Conservation (phyloP, 2,113 vertebrate genomes). For the Gulo gulo region DNA sequence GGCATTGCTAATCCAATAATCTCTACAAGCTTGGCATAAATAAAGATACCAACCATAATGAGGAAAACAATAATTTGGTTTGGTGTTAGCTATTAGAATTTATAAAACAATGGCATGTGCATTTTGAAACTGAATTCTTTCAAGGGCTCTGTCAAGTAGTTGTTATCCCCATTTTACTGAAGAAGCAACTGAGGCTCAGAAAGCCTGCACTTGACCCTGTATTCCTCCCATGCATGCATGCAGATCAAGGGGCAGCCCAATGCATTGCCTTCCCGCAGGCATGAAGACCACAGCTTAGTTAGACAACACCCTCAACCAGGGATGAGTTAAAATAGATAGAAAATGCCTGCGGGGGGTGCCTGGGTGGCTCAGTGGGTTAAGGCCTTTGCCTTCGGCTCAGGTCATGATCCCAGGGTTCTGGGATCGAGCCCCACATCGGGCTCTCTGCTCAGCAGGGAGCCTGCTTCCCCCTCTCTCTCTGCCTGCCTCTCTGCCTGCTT, state of each 20-base stretch:
- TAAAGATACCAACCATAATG: not conserved
- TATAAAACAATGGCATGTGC: not conserved
- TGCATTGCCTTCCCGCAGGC: not conserved
- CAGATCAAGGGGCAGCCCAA: not conserved
- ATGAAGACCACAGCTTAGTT: not conserved
- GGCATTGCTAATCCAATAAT: conserved; percentile 22
- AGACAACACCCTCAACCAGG: not conserved
- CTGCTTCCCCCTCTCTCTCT: too few relatives aligned
- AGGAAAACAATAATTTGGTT: conserved; percentile 44
- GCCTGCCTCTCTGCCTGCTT: too few relatives aligned
- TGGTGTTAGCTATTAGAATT: not conserved
- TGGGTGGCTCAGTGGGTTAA: too few relatives aligned
- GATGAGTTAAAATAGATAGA: not conserved
- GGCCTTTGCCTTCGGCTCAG: too few relatives aligned
- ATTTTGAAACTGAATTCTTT: not conserved
- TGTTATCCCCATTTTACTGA: not conserved
- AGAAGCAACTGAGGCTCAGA: not conserved
- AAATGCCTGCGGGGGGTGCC: not conserved
- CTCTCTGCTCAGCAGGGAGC: too few relatives aligned
- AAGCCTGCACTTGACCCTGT: not conserved
- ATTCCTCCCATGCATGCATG: accelerated
- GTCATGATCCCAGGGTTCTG: too few relatives aligned
- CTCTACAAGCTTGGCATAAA: not conserved
- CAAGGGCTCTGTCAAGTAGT: not conserved
- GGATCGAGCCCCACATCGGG: too few relatives aligned